phyloP scores from a whole-genome alignment of 2,113 vertebrate species.

The Sylvicapra grimmia region DNA sequence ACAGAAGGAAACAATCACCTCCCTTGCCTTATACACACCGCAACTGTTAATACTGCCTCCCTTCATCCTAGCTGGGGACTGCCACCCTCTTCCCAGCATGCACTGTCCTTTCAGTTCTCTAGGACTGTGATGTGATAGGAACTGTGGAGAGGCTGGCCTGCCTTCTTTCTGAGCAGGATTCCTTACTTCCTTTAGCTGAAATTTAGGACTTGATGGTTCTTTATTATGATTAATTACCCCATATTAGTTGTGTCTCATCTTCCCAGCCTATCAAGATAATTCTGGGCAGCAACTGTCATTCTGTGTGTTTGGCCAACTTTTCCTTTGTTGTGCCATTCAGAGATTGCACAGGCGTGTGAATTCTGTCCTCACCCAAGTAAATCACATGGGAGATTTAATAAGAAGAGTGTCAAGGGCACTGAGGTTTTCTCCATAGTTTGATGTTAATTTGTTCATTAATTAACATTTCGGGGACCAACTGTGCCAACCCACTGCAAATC shows the following conservation, averaged over 20 bases:
- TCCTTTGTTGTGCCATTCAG: not conserved
- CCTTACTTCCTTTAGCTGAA: not conserved
- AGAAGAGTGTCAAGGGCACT: not conserved
- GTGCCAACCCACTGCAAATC: not conserved
- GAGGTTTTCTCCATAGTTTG: not conserved
- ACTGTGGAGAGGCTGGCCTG: not conserved
- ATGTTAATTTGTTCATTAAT: not conserved
- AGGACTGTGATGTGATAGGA: not conserved
- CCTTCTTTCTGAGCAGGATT: not conserved
- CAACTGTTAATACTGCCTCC: not conserved
- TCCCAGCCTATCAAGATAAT: not conserved
- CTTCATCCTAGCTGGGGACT: not conserved
- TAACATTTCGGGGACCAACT: not conserved
- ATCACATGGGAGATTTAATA: not conserved
- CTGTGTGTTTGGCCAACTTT: not conserved
- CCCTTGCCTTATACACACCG: not conserved
- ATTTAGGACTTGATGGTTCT: not conserved
- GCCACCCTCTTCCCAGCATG: not conserved
- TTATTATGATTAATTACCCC: not conserved
- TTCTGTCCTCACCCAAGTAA: not conserved
- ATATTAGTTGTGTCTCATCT: not conserved
- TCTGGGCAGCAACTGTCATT: not conserved
- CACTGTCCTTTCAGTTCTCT: not conserved
- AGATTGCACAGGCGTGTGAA: not conserved
- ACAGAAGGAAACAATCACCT: not conserved